Conservation (phyloP, 2,888 invertebrate species). For the Meliscaeva auricollis region DNA sequence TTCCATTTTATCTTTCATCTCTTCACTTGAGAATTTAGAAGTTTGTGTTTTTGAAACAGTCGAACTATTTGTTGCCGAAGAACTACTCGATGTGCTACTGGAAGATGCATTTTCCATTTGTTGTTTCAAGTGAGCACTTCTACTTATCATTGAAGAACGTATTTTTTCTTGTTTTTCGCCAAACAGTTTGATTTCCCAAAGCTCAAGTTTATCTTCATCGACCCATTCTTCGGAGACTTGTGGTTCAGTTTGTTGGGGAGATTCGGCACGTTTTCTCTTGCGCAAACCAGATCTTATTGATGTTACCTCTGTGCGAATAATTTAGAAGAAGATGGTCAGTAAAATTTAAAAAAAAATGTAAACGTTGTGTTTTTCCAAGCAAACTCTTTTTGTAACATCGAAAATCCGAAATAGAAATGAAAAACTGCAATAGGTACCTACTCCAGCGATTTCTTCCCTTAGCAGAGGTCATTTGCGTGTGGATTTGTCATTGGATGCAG, state of each 20-base stretch:
- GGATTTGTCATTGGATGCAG: too few relatives aligned
- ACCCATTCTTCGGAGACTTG: slow-evolving; percentile 98
- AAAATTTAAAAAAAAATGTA: slow-evolving; percentile 5
- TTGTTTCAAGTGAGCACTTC: slow-evolving; percentile 84
- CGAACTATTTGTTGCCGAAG: slow-evolving; percentile 74
- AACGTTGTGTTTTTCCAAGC: background rate
- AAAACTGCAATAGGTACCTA: too few relatives aligned
- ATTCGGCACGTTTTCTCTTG: slow-evolving; percentile 96
- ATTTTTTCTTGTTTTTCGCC: slow-evolving; percentile 92
- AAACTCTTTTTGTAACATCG: too few relatives aligned
- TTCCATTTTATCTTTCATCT: slow-evolving; percentile 95
- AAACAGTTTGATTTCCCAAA: slow-evolving; percentile 98
- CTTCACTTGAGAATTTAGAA: slow-evolving; percentile 85
- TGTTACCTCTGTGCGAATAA: slow-evolving; percentile 90
- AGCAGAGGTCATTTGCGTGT: too few relatives aligned
- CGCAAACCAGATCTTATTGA: slow-evolving; percentile 96
- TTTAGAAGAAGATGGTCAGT: background rate
- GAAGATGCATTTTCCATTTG: slow-evolving; percentile 75
- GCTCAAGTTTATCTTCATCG: slow-evolving; percentile 96
- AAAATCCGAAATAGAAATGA: too few relatives aligned
- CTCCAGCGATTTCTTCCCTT: too few relatives aligned
- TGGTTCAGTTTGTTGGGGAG: slow-evolving; percentile 97
- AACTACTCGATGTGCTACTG: slow-evolving; percentile 78
- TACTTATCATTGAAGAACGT: slow-evolving; percentile 92
- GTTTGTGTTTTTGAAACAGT: slow-evolving; percentile 85